These are phyloP conservation scores for Forficula auricularia DNA, from an alignment of 1,140 invertebrate species.

Conservation along the genomic window DNA sequence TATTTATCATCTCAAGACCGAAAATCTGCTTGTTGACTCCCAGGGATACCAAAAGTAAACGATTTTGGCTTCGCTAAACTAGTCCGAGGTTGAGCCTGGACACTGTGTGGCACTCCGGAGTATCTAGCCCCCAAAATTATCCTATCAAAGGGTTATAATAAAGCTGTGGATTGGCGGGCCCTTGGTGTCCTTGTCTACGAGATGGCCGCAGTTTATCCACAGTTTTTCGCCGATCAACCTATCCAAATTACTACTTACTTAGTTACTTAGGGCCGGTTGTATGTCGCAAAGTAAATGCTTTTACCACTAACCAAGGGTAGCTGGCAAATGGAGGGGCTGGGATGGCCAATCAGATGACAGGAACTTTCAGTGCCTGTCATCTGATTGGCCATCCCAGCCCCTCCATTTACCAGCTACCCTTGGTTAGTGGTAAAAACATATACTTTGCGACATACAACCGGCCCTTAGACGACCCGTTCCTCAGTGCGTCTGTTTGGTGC, in stretches of 20 bases:
- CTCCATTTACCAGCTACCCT: no score
- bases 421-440: no score
- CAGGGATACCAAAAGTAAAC: slow-evolving; percentile 97
- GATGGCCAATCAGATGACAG: slow-evolving; percentile 99
- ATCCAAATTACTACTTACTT: no score
- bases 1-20: slow-evolving; percentile 98
- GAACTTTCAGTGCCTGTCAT: slow-evolving; percentile 95
- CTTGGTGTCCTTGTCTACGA: slow-evolving; percentile 83
- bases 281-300: no score
- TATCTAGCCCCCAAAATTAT: slow-evolving; percentile 98
- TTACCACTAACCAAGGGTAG: slow-evolving; percentile 96
- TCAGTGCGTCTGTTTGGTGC: no score
- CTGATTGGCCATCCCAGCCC: no score
- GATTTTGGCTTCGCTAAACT: slow-evolving; percentile 99
- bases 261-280: no score
- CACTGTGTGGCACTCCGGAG: slow-evolving; percentile 97
- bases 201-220: slow-evolving; percentile 82
- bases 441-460: no score
- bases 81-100: slow-evolving; percentile 98
- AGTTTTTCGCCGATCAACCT: slow-evolving; percentile 92
- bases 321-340: slow-evolving; percentile 91
- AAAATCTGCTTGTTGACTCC: slow-evolving; percentile 96
- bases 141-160: slow-evolving; percentile 92
- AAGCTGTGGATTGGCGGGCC: slow-evolving; percentile 98
- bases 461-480: no score